Evolutionary conservation across 2,797 vertebrate species (phyloP).

Genomic region (Oophaga sylvatica): DNA sequence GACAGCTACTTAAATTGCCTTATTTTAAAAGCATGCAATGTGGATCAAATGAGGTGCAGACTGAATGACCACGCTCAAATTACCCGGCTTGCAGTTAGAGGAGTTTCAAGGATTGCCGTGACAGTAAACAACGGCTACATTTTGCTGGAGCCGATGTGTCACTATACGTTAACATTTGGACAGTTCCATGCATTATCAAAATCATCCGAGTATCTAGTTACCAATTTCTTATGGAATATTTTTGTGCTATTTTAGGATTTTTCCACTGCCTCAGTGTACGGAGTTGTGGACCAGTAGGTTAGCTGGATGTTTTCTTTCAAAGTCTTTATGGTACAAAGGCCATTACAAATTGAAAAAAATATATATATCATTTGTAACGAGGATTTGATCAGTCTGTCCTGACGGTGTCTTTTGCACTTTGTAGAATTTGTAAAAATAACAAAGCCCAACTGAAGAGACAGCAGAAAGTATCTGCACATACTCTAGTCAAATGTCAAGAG

Average conservation of each 20-base stretch:
- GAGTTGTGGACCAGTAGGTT: background rate
- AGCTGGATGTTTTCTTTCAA: background rate
- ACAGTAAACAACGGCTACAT: slow-evolving; percentile 39
- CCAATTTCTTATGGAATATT: slow-evolving; percentile 6
- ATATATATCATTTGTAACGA: background rate
- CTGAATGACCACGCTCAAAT: slow-evolving; percentile 64
- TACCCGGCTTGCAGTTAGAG: slow-evolving; percentile 38
- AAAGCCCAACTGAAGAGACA: slow-evolving; percentile 19
- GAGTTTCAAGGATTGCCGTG: slow-evolving; percentile 41
- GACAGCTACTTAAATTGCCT: slow-evolving; percentile 69
- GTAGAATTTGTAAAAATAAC: slow-evolving; percentile 24
- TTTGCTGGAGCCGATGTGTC: slow-evolving; percentile 22
- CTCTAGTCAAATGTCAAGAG: slow-evolving; percentile 11
- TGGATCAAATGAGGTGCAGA: slow-evolving; percentile 69
- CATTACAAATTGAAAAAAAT: background rate
- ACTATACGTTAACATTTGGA: slow-evolving; percentile 2
- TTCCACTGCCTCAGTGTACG: background rate
- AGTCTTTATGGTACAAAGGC: background rate
- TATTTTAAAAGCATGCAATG: slow-evolving; percentile 65
- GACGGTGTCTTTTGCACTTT: slow-evolving; percentile 14
- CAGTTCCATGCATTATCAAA: background rate
- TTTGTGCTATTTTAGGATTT: background rate
- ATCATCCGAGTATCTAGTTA: background rate
- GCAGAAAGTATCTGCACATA: background rate
- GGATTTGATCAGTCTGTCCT: background rate